Base-by-base conservation (phyloP, 2,888 invertebrate species). In the Neria commutata region DNA sequence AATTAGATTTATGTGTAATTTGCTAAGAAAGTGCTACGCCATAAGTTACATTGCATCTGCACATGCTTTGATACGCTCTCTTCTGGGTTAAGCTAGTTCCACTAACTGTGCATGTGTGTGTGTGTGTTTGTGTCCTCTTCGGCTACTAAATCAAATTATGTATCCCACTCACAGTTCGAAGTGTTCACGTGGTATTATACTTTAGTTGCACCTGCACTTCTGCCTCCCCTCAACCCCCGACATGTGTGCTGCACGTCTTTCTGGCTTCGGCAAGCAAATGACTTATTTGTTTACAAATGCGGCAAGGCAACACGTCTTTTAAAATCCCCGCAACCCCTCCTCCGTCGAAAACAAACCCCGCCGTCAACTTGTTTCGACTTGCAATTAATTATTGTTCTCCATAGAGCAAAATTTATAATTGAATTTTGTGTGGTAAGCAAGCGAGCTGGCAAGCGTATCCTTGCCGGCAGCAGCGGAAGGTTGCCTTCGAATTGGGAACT, bases 301-400 rank as follows among this genome's bases (percentile, higher is more conserved):
- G 14, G 21, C 46, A 46, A 16, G 21, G n/a, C 11, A 21, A 21
- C 21, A 48, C 23, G 25, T 48, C 48, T 16, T 26, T 48, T 3
- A 48, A 48, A 19, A 3, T 19, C n/a, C 24, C 19, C 19, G 8
- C 46, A 46, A 4, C 4, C 4, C 19, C 21, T 23, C 46, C 6
- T 6, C 46, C 10, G 19, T 46, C 21, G 26, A 33, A 14, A 33
- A 10, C 25, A n/a, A 3, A 3, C 24, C 25, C 29, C 24, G 25
- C 14, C 25, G 23, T 46, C 10, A n/a, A 46, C 23, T 46, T 11
- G 8, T 33, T 14, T 33, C 8, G 14, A 33, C 14, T 33, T 21
- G 48, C 48, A 50, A 63, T 67, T 64, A 66, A 65, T 67, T 67
- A 66, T 67, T 60, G 57, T 64, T 60, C 62, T 63, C 61, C 45